These are phyloP conservation scores for Zoroaster sp. DNA, from an alignment of 53 echinoderm and acorn worm genomes.

Conservation along the genomic window DNA sequence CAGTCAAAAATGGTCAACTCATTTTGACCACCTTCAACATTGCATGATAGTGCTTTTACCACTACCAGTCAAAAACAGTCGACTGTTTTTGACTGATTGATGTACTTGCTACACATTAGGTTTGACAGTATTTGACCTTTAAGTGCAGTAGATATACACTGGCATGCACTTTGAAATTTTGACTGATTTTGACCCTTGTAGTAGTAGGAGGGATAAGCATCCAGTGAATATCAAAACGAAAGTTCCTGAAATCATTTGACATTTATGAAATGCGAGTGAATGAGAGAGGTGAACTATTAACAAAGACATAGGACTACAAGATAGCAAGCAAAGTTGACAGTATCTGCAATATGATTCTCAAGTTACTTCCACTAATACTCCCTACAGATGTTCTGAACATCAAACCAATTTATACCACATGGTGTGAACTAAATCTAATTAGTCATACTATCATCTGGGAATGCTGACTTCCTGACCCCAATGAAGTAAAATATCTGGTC, in stretches of 20 bases:
- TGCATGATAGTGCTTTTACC: too few relatives aligned
- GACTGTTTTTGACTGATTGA: too few relatives aligned
- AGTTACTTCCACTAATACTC: slow-evolving; percentile 28
- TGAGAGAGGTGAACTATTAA: slow-evolving; percentile 29
- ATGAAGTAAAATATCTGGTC: not conserved
- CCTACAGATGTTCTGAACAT: slow-evolving; percentile 8
- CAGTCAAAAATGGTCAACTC: too few relatives aligned
- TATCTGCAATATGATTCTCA: slow-evolving; percentile 10
- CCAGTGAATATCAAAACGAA: not conserved
- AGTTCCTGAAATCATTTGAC: slow-evolving; percentile 10
- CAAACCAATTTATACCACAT: slow-evolving; percentile 17
- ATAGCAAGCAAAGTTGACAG: slow-evolving; percentile 31
- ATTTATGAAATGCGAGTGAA: slow-evolving; percentile 5
- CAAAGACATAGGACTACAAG: slow-evolving; percentile 13
- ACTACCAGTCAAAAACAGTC: too few relatives aligned
- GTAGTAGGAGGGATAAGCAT: not conserved
- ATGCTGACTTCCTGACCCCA: not conserved
- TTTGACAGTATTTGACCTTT: too few relatives aligned
- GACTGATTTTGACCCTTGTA: too few relatives aligned
- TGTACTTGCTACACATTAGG: too few relatives aligned
- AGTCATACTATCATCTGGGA: not conserved
- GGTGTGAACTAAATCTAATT: slow-evolving; percentile 19
- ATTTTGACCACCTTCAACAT: too few relatives aligned
- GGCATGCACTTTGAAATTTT: too few relatives aligned
- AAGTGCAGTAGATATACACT: too few relatives aligned